phyloP scores from a whole-genome alignment of 1,140 invertebrate species.

The Andricus grossulariae region DNA sequence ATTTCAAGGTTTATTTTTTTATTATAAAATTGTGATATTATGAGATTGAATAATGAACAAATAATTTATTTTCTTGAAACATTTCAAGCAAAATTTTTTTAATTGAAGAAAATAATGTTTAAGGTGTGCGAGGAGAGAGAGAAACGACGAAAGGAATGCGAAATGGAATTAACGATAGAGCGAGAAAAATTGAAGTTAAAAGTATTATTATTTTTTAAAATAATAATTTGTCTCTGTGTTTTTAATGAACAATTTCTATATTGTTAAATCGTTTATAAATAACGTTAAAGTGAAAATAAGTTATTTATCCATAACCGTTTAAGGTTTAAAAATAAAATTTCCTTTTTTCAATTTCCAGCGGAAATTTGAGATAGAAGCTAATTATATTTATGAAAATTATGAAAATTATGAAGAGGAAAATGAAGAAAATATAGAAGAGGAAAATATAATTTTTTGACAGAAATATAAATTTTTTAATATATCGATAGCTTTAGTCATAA shows the following conservation, averaged over 20 bases:
- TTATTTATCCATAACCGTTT: no score
- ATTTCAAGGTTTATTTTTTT: constrained; percentile 57
- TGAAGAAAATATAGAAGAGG: constrained; percentile 20
- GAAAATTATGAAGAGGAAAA: constrained; percentile 4
- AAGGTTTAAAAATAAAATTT: no score
- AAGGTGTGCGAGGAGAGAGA: constrained; percentile 54
- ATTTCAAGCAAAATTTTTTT: not conserved
- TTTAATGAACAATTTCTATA: no score
- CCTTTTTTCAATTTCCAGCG: not conserved
- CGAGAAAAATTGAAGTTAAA: constrained; percentile 34
- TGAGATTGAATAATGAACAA: not conserved
- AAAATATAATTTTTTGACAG: constrained; percentile 35
- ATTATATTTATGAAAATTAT: constrained; percentile 1
- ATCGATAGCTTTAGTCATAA: not conserved
- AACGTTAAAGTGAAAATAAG: no score
- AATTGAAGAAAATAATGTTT: constrained; percentile 24
- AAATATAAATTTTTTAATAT: constrained; percentile 25
- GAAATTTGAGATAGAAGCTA: constrained; percentile 32
- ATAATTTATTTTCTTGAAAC: not conserved
- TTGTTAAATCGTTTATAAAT: no score
- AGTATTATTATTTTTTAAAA: constrained; percentile 29
- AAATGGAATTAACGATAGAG: constrained; percentile 47
- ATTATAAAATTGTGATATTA: constrained; percentile 6
- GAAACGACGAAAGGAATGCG: constrained; percentile 42
- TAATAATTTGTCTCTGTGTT: no score